Base-by-base conservation (phyloP, 2,888 invertebrate species). In the Rugalucina vietnamica region DNA sequence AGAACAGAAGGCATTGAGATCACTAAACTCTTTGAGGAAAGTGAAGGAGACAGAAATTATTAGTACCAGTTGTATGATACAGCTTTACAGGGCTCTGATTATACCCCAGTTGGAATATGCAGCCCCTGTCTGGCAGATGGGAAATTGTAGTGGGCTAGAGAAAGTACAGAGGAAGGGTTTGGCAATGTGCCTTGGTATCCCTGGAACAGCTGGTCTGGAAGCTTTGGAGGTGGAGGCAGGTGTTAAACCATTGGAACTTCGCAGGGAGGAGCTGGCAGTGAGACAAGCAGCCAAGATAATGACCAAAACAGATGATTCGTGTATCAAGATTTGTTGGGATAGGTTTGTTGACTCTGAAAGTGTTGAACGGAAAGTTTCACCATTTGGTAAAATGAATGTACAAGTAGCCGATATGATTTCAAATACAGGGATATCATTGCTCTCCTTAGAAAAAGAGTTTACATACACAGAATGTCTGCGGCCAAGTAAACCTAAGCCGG, bases 201-300 rank as follows among this genome's bases (percentile, higher is more conserved):
- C n/a, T n/a, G n/a, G n/a, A n/a, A n/a, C n/a, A n/a, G 76, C 65
- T 57, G 39, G 65, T 12, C 21, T 76, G 37, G 65, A 76, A 24
- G 76, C 76, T 37, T 60, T 76, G 18, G 76, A 76, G 29, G 60
- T 76, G 14, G 76, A 76, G 37, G 37, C 75, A 2, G 75, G 75
- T 3, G 34, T 75, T 14, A 50, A 75, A 21, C 75, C 75, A 4
- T 32, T 54, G 21, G 75, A 75, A 14, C n/a, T 75, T 10, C 3
- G 75, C 50, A 73, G 73, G 32, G 54, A 54, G n/a, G 54, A 54
- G n/a, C 18, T 75, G 29, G 54, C 54, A n/a, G 57, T 75, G 18
- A 75, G 75, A 54, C 75, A 75, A 75, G 75, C 75, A 49, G 75
- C 57, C 3, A 60, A 29, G 29, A 76, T 60, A 2, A 76, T 36